These are phyloP conservation scores for Adrianichthys oophorus DNA, from an alignment of 2,797 vertebrate species.

Conservation along the genomic window DNA sequence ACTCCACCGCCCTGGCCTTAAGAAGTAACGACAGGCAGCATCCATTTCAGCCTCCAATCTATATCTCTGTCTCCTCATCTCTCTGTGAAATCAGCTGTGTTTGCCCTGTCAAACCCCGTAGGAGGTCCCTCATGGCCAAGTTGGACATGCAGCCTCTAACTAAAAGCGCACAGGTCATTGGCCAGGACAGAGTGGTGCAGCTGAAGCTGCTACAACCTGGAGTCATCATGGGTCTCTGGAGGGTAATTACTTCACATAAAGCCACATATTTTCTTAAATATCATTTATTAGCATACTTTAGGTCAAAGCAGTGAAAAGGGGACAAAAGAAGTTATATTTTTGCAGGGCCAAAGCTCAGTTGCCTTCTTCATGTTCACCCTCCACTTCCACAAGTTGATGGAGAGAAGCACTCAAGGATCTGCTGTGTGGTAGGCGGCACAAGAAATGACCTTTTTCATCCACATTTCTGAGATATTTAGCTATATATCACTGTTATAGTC, in stretches of 20 bases:
- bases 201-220: conserved; percentile 79
- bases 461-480: background rate
- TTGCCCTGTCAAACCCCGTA: conserved; percentile 72
- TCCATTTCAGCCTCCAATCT: conserved; percentile 1
- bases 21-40: conserved; percentile 73
- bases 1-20: conserved; percentile 55
- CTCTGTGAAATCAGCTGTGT: conserved; percentile 14
- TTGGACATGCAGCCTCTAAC: conserved; percentile 68
- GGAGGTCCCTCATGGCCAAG: conserved; percentile 80
- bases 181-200: conserved; percentile 79
- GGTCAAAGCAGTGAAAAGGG: background rate
- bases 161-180: conserved; percentile 56
- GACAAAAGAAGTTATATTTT: conserved; percentile 12
- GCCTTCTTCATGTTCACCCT: conserved; percentile 86
- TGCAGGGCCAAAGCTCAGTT: conserved; percentile 70
- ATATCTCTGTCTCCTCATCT: conserved; percentile 16
- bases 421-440: conserved; percentile 73
- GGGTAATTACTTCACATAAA: conserved; percentile 71
- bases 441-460: conserved; percentile 14
- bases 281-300: conserved; percentile 1
- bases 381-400: conserved; percentile 86
- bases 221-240: conserved; percentile 86
- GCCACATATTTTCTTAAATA: conserved; percentile 3
- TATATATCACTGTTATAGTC: conserved; percentile 17
- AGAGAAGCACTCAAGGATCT: conserved; percentile 84